Percentiles rank a stretch among this genome's conserved stretches.
phyloP scores from a whole-genome alignment of 2,888 invertebrate genomes.

The Tetragonula carbonaria region DNA sequence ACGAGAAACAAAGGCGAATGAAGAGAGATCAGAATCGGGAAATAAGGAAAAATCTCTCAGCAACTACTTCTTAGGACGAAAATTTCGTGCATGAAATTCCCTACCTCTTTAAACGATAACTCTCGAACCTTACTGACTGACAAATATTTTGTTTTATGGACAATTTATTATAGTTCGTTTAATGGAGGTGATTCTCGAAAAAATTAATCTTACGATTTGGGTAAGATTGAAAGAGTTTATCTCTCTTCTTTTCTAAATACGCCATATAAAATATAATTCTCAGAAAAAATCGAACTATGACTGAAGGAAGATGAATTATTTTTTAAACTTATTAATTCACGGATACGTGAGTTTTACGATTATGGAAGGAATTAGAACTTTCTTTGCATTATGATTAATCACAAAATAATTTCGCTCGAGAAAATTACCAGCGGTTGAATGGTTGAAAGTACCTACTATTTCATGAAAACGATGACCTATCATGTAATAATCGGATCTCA shows the following conservation, averaged over 20 bases:
- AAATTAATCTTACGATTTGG: no score
- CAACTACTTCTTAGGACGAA: conserved; percentile 32
- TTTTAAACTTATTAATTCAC: no score
- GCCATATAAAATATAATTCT: not conserved
- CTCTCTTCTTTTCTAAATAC: no score
- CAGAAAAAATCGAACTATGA: not conserved
- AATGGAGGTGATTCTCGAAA: no score
- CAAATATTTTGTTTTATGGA: not conserved
- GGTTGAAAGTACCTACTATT: not conserved
- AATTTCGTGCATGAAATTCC: conserved; percentile 7
- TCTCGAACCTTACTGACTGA: not conserved
- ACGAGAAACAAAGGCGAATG: conserved; percentile 12
- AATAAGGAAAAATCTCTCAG: conserved; percentile 24
- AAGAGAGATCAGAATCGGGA: conserved; percentile 21
- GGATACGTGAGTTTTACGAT: no score
- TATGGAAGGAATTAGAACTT: no score
- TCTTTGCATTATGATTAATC: no score
- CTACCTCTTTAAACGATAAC: not conserved
- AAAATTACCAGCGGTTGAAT: not conserved
- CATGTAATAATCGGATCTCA: not conserved
- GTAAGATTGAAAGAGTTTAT: no score
- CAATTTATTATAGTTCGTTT: not conserved
- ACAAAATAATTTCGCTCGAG: not conserved
- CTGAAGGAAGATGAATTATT: no score
- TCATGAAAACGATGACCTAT: not conserved